phyloP scores from a whole-genome alignment of 1,140 invertebrate species.

The Piezodorus guildinii region DNA sequence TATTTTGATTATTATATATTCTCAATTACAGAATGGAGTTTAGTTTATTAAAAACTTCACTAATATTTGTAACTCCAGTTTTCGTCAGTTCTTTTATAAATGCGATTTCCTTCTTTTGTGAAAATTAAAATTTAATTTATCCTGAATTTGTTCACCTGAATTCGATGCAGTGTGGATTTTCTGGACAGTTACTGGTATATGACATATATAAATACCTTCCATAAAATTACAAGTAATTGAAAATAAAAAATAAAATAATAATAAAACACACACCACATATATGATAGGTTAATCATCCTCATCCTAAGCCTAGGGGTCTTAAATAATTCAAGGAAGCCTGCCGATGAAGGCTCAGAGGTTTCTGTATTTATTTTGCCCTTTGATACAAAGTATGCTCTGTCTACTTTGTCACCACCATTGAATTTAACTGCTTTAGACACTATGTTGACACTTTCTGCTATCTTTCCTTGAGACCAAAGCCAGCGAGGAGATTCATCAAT shows the following conservation, averaged over 20 bases:
- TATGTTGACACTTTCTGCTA: constrained; percentile 55
- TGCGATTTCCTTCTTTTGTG: too few relatives aligned
- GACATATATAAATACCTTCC: neutral
- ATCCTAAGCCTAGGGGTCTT: constrained; percentile 64
- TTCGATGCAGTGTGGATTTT: too few relatives aligned
- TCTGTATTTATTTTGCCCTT: constrained; percentile 35
- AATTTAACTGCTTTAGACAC: constrained; percentile 53
- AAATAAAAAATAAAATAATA: constrained; percentile 15
- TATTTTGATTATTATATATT: too few relatives aligned
- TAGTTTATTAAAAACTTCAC: too few relatives aligned
- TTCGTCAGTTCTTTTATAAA: too few relatives aligned
- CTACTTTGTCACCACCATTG: constrained; percentile 46
- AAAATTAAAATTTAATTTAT: too few relatives aligned
- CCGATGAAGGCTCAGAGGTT: constrained; percentile 1
- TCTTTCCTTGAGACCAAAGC: constrained; percentile 66
- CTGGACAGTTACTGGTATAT: too few relatives aligned
- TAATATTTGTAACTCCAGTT: too few relatives aligned
- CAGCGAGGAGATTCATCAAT: constrained; percentile 77
- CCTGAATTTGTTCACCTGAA: too few relatives aligned
- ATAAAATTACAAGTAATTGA: neutral
- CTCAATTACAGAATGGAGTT: too few relatives aligned
- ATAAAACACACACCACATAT: constrained; percentile 52
- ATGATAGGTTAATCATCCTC: constrained; percentile 67
- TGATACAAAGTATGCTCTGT: constrained; percentile 48
- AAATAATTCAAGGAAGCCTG: constrained; percentile 53